phyloP scores from a whole-genome alignment of 2,888 invertebrate species.

The Caenorhabditis sp. region DNA sequence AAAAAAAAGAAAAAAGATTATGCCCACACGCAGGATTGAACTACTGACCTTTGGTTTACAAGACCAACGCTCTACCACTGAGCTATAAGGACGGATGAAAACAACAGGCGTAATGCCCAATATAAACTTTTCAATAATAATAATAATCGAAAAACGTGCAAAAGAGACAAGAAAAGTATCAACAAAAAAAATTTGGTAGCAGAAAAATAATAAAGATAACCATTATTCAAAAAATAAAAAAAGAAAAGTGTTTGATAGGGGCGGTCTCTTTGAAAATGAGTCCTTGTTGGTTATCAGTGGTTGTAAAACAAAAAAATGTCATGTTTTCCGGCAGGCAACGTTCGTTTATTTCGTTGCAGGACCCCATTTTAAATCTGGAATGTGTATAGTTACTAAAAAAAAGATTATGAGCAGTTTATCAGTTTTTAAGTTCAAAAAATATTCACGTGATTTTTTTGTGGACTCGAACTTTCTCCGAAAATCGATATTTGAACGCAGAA shows the following conservation, averaged over 20 bases:
- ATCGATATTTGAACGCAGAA: too few species aligned
- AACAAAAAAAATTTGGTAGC: not conserved
- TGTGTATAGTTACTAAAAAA: too few species aligned
- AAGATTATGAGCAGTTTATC: too few species aligned
- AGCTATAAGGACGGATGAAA: conserved; percentile 42
- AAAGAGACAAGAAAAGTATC: too few species aligned
- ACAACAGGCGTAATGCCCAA: not conserved
- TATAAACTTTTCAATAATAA: not conserved
- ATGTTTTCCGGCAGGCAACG: conserved; percentile 3
- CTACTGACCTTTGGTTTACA: conserved; percentile 53
- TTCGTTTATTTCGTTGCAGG: too few species aligned
- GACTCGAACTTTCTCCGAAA: too few species aligned
- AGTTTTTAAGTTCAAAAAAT: too few species aligned
- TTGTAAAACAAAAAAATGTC: not conserved
- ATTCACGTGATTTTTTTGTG: too few species aligned
- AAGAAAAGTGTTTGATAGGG: conserved; percentile 14
- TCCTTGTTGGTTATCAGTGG: conserved; percentile 35
- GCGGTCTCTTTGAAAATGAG: not conserved
- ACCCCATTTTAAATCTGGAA: too few species aligned
- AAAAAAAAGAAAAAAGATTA: conserved; percentile 1
- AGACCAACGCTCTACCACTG: conserved; percentile 53
- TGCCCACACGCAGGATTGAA: conserved; percentile 53
- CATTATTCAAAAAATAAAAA: not conserved
- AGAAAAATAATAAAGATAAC: not conserved
- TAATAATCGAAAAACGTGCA: too few species aligned